Conservation (phyloP, 2,113 vertebrate genomes). For the Hiodon tergisus region DNA sequence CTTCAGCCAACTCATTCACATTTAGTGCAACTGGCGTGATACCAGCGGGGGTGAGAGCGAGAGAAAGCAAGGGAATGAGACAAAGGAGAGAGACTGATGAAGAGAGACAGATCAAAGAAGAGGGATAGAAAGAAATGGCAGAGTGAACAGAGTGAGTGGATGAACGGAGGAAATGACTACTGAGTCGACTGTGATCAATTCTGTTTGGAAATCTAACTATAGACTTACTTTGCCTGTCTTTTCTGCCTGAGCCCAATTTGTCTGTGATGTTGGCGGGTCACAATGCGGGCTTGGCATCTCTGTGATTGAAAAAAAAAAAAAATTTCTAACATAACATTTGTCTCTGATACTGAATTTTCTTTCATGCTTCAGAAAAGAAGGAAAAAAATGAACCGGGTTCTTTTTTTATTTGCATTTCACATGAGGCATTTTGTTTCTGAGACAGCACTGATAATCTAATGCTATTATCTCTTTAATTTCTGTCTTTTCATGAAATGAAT, state of each 20-base stretch:
- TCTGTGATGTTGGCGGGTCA: neutral
- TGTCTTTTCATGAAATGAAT: too few species aligned
- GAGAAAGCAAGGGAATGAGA: neutral
- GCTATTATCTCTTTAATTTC: neutral
- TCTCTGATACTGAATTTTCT: neutral
- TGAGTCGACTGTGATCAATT: neutral
- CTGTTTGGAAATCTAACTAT: neutral
- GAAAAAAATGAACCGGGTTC: neutral
- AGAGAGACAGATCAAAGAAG: neutral
- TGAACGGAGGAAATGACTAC: neutral
- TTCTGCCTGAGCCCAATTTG: neutral
- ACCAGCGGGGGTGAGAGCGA: neutral
- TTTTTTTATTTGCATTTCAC: neutral
- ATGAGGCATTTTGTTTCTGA: neutral
- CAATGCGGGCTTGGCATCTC: neutral
- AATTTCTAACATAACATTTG: slow-evolving; percentile 10
- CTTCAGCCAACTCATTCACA: neutral
- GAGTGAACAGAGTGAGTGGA: neutral
- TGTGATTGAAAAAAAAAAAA: neutral
- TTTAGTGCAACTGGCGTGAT: neutral
- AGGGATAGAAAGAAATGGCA: neutral
- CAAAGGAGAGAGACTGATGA: neutral
- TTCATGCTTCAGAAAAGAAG: neutral
- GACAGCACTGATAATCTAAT: neutral
- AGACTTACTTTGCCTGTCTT: neutral